phyloP scores from a whole-genome alignment of 2,113 vertebrate genomes.

The Amazona guildingii region DNA sequence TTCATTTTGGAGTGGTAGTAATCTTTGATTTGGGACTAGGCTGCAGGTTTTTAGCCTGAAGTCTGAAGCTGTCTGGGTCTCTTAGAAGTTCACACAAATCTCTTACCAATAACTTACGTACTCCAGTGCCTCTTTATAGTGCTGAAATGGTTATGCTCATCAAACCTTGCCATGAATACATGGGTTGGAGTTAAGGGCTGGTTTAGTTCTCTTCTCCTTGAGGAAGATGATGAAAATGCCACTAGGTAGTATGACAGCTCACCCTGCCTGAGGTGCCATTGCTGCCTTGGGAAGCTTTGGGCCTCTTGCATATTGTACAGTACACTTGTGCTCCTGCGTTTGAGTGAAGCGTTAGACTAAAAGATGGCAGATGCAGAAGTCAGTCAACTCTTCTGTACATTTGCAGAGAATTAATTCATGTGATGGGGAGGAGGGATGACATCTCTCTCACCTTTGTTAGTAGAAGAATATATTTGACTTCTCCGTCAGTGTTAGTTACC shows the following conservation, averaged over 20 bases:
- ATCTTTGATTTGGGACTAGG: background rate
- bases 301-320: background rate
- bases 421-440: background rate
- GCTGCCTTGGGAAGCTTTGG: background rate
- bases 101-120: background rate
- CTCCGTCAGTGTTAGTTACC: background rate
- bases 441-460: background rate
- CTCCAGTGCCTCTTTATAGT: background rate
- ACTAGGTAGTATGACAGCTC: background rate
- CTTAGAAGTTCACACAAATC: background rate
- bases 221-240: background rate
- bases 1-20: background rate
- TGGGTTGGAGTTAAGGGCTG: background rate
- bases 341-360: background rate
- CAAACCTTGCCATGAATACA: background rate
- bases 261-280: background rate
- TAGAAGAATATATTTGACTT: background rate
- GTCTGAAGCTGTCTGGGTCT: background rate
- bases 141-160: background rate
- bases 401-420: background rate
- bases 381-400: background rate
- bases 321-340: background rate
- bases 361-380: background rate
- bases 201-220: background rate
- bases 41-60: background rate